phyloP scores from a whole-genome alignment of 2,888 invertebrate species.

The Hyposoter dolosus region DNA sequence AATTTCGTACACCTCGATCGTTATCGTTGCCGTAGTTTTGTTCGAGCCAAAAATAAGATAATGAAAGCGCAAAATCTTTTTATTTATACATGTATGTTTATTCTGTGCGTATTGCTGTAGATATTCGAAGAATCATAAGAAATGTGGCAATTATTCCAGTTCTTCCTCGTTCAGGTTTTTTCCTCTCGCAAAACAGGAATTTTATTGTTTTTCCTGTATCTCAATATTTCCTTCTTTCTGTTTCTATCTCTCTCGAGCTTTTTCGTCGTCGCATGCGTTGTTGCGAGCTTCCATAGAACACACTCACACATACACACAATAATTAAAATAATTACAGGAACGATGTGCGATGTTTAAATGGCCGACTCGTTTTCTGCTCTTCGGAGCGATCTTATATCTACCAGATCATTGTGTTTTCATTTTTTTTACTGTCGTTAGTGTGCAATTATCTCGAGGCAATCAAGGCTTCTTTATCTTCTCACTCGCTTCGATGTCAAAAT shows the following conservation, averaged over 20 bases:
- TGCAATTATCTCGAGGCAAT: not conserved
- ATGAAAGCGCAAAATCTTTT: not conserved
- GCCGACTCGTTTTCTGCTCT: constrained; percentile 9
- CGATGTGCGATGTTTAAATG: constrained; percentile 4
- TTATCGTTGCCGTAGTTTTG: constrained; percentile 23
- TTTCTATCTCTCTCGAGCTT: constrained; percentile 8
- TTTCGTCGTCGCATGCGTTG: not conserved
- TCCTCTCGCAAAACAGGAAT: not conserved
- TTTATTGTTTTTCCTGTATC: not conserved
- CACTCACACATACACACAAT: not conserved
- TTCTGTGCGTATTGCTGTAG: not conserved
- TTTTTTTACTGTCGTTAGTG: not conserved
- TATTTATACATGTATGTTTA: not conserved
- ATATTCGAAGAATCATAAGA: not conserved
- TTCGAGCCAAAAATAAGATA: constrained; percentile 13
- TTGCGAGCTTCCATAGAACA: constrained; percentile 6
- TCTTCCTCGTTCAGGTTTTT: not conserved
- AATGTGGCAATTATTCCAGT: not conserved
- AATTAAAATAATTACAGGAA: not conserved
- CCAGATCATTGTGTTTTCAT: not conserved
- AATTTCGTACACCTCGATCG: constrained; percentile 27
- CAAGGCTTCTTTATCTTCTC: constrained; percentile 14
- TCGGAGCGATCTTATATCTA: not conserved
- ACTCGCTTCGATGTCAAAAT: not conserved
- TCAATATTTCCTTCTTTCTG: not conserved